These are phyloP conservation scores for Xiphophorus birchmanni DNA, from an alignment of 2,797 vertebrate genomes.

Conservation along the genomic window DNA sequence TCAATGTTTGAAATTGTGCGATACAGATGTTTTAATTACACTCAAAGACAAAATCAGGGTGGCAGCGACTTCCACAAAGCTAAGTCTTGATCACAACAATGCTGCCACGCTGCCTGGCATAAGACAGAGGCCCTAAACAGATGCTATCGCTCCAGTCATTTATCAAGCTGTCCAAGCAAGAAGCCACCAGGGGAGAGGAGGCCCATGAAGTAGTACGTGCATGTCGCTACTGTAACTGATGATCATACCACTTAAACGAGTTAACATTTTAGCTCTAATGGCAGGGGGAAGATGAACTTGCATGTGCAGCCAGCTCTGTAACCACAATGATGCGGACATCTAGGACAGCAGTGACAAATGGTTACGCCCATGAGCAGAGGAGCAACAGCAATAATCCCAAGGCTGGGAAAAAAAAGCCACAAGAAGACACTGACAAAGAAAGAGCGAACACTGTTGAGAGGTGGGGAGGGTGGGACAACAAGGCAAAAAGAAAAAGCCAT, in stretches of 20 bases:
- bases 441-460: neutral
- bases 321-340: constrained; percentile 55
- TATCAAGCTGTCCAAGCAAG: constrained; percentile 71
- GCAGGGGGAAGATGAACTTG: constrained; percentile 58
- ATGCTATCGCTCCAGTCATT: constrained; percentile 66
- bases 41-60: constrained; percentile 21
- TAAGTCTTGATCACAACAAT: constrained; percentile 32
- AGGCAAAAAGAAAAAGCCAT: constrained; percentile 35
- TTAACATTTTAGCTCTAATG: constrained; percentile 69
- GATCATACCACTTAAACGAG: constrained; percentile 68
- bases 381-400: constrained; percentile 37
- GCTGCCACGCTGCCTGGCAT: constrained; percentile 38
- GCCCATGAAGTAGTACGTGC: constrained; percentile 62
- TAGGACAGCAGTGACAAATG: constrained; percentile 58
- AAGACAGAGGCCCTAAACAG: constrained; percentile 58
- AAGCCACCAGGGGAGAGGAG: constrained; percentile 53
- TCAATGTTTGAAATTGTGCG: neutral
- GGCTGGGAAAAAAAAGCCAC: constrained; percentile 22
- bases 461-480: neutral
- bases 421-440: constrained; percentile 41
- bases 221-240: constrained; percentile 67
- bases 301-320: constrained; percentile 51
- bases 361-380: constrained; percentile 37
- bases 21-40: neutral
- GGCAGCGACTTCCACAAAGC: constrained; percentile 21